phyloP scores from a whole-genome alignment of 2,113 vertebrate species.

The Proteles cristata region DNA sequence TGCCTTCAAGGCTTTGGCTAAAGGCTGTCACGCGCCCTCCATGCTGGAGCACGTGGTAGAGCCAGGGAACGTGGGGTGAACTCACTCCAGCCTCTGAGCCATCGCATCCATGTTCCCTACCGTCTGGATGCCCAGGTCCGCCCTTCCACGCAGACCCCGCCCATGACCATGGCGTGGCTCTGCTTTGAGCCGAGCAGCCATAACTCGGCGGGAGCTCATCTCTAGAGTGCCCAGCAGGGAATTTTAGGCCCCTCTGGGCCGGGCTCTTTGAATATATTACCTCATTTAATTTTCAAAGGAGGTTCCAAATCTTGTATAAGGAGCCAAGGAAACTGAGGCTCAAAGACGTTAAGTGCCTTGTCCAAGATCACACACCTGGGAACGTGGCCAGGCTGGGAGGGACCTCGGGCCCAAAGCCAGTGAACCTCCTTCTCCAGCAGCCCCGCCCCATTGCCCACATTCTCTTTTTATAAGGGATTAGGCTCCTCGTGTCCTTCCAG shows the following conservation, averaged over 20 bases:
- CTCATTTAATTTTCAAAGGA: neutral
- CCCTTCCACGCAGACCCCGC: neutral
- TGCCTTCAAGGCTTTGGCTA: neutral
- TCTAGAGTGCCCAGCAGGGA: no score
- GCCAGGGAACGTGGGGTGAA: neutral
- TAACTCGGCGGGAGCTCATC: neutral
- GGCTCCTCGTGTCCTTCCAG: neutral
- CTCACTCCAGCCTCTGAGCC: neutral
- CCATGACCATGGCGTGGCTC: neutral
- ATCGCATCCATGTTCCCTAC: neutral
- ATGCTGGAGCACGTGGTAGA: neutral
- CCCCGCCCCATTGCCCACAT: fast-evolving
- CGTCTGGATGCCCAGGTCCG: neutral
- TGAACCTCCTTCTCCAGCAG: neutral
- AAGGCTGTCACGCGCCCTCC: neutral
- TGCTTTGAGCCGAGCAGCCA: neutral
- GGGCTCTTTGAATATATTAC: neutral
- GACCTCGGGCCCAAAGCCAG: no score
- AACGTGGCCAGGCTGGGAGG: neutral
- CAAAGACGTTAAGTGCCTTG: neutral
- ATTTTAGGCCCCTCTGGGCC: neutral
- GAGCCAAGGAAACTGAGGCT: neutral
- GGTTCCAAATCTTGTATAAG: neutral
- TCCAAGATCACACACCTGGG: neutral
- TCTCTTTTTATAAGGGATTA: neutral